Evolutionary conservation across 2,888 invertebrate species (phyloP).

Genomic region (Fragum sueziense): DNA sequence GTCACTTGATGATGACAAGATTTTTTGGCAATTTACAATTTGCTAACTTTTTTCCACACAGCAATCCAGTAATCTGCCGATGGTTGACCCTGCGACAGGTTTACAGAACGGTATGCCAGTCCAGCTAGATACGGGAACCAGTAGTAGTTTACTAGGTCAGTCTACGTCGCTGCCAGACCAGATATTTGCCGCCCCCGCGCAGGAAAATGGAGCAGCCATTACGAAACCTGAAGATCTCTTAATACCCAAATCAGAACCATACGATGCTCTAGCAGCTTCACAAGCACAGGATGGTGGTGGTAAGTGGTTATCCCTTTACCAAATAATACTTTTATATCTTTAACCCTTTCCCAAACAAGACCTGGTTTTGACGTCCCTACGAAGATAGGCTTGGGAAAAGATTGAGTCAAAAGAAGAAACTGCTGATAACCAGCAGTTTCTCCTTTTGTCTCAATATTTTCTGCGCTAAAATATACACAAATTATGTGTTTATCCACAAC

Average conservation of each 20-base stretch:
- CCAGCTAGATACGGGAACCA: constrained; percentile 48
- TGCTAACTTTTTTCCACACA: not conserved
- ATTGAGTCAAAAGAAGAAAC: no score
- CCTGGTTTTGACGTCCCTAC: no score
- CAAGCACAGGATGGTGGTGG: constrained; percentile 25
- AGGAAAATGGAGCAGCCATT: constrained; percentile 26
- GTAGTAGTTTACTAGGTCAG: constrained; percentile 45
- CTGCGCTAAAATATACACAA: no score
- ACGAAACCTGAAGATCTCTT: constrained; percentile 56
- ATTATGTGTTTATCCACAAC: no score
- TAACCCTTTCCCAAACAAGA: no score
- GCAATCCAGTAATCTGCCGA: constrained; percentile 23
- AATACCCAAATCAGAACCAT: constrained; percentile 65
- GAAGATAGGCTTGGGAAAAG: no score
- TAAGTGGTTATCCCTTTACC: no score
- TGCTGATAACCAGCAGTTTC: no score
- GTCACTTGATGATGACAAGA: not conserved
- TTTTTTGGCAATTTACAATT: not conserved
- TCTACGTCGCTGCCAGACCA: constrained; percentile 54
- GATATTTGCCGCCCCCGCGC: constrained; percentile 53
- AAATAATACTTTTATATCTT: no score
- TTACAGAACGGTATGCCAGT: constrained; percentile 43
- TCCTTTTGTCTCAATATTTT: no score
- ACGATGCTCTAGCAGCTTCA: not conserved
- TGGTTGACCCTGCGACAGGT: constrained; percentile 46